Conservation (phyloP, 1,140 invertebrate genomes). For the Caenorhabditis inopinata region DNA sequence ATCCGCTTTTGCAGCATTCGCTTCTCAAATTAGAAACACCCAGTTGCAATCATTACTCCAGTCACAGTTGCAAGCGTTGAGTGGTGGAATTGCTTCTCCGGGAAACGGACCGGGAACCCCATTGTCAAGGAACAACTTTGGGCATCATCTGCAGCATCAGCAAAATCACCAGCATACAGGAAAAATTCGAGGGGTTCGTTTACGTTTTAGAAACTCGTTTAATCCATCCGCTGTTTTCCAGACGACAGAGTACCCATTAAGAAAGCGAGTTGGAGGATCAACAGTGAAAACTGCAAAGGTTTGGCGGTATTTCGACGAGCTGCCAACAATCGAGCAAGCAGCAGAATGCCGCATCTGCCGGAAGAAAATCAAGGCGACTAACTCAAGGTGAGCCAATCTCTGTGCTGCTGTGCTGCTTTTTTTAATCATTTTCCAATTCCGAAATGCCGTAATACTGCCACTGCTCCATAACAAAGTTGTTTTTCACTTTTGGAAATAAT, state of each 20-base stretch:
- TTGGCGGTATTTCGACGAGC: constrained; percentile 49
- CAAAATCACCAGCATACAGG: neutral
- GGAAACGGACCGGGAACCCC: constrained; percentile 21
- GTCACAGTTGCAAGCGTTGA: constrained; percentile 32
- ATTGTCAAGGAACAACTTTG: constrained; percentile 10
- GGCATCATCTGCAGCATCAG: neutral
- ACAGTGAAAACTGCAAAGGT: constrained; percentile 51
- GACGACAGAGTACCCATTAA: neutral
- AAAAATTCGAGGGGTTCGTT: constrained; percentile 25
- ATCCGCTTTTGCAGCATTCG: constrained; percentile 39
- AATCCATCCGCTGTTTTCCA: neutral
- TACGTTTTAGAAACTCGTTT: neutral
- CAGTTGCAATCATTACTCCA: constrained; percentile 38
- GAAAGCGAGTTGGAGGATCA: constrained; percentile 44
- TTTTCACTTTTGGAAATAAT: neutral
- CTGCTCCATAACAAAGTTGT: neutral
- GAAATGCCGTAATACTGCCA: neutral
- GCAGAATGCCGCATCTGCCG: constrained; percentile 46
- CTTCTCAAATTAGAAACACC: constrained; percentile 7
- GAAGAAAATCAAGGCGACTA: constrained; percentile 51
- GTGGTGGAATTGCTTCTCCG: neutral
- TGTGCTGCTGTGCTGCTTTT: too few relatives aligned
- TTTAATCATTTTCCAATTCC: too few relatives aligned
- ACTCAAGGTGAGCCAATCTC: constrained; percentile 44
- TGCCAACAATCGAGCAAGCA: constrained; percentile 48